These are phyloP conservation scores for Anoplopoma fimbria DNA, from an alignment of 2,113 vertebrate genomes.

Conservation along the genomic window DNA sequence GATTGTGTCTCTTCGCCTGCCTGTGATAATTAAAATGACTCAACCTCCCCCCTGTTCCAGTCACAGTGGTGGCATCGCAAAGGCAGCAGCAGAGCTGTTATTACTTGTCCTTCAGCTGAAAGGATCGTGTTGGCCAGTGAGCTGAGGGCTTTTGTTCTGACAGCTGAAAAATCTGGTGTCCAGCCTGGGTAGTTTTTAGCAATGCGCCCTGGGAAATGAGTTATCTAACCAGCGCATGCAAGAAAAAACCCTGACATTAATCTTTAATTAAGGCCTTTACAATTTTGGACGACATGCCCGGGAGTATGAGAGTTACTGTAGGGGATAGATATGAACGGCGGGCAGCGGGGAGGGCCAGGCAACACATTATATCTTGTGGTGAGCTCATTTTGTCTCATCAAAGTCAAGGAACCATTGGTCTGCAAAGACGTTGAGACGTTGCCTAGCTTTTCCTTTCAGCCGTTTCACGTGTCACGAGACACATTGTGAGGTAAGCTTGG, in stretches of 20 bases:
- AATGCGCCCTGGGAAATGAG: constrained; percentile 71
- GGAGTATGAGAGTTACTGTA: constrained; percentile 52
- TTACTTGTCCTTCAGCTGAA: constrained; percentile 68
- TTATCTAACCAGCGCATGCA: constrained; percentile 72
- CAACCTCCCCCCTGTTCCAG: constrained; percentile 28
- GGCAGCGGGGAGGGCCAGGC: constrained; percentile 22
- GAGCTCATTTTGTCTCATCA: constrained; percentile 72
- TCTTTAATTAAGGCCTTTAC: constrained; percentile 83
- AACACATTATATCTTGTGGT: constrained; percentile 26
- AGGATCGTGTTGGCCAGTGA: constrained; percentile 49
- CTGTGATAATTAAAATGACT: constrained; percentile 75
- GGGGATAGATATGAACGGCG: constrained; percentile 56
- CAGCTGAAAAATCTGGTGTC: constrained; percentile 54
- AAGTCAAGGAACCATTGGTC: constrained; percentile 56
- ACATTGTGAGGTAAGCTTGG: constrained; percentile 12
- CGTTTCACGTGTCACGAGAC: constrained; percentile 37
- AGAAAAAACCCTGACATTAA: constrained; percentile 77
- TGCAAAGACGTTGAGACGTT: constrained; percentile 27
- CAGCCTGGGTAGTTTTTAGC: constrained; percentile 65
- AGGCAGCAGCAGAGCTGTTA: constrained; percentile 39
- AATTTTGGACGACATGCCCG: constrained; percentile 62
- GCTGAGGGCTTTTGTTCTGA: constrained; percentile 61
- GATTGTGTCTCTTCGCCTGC: constrained; percentile 70
- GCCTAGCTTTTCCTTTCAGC: constrained; percentile 18
- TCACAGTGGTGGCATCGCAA: constrained; percentile 46